Base-by-base conservation (phyloP, 2,797 vertebrate species). In the Australoheros facetus region DNA sequence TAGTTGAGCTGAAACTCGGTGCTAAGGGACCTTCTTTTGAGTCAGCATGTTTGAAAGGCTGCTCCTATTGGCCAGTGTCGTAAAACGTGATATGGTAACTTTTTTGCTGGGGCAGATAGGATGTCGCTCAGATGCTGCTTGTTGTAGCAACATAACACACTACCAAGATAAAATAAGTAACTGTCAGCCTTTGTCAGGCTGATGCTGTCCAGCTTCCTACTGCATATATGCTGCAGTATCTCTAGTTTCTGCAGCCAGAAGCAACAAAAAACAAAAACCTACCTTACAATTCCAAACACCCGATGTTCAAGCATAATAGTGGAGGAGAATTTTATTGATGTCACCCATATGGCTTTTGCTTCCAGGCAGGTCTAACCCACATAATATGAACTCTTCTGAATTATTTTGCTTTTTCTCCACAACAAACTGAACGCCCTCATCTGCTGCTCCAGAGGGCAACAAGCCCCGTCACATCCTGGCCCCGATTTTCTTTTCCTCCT, bases 391-490 rank as follows among this genome's bases (percentile, higher is more conserved):
- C 60, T n/a, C 55, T 75, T 86, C 70, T 84, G 82, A 88, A 92
- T 89, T 83, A 88, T 91, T 88, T 90, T 81, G 30, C 54, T 82
- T 37, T 37, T 81, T 84, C 72, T 79, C 85, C 79, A 87, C 82
- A 92, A 90, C 85, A 86, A 91, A 76, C 87, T 64, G 58, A 86
- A 74, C 71, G 72, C 89, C 87, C 84, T 85, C 91, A 91, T 93
- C 54, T 79, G 42, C 78, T 17, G 32, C 77, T 88, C 71, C 75
- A 75, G 42, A 85, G 66, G 75, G 58, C 84, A 90, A 91, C 94
- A 85, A 90, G 95, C 84, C 91, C 76, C 17, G 28, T 94, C 94
- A 64, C 92, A 93, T 95, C 93, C 89, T 76, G 32, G n/a, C 81
- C 75, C 73, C 56, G 73, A 87, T 93, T 90, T 86, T 66, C 62